Evolutionary conservation across 2,113 vertebrate species (phyloP), one percentile per base, ranked within the genome.

Genomic region (Apistogramma diplotaenia): DNA sequence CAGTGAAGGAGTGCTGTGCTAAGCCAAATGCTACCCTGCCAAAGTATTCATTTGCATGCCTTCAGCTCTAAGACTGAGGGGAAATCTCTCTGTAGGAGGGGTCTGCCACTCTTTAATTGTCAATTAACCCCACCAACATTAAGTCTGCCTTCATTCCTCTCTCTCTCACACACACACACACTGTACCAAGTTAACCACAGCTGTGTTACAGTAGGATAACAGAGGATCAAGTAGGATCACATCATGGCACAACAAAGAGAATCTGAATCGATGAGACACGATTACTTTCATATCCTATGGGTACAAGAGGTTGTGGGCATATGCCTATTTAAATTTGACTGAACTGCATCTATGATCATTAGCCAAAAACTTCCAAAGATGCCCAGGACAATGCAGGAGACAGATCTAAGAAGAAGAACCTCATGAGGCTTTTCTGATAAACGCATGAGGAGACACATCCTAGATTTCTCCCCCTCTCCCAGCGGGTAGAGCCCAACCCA

Each of bases 71-170:
- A 91, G 90, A 92, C 89, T 49, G 78, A 84, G 82, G 90, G 90
- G 89, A 93, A 92, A 94, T 93, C 91, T 90, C 85, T 89, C 82
- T 89, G 88, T 89, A 87, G 91, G 87, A 83, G 82, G 91, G 79
- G 84, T 85, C 73, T 62, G 85, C 89, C 83, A 84, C 91, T 90
- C 88, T 89, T 94, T 94, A 94, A 94, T 95, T 94, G 94, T 93
- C 93, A 92, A 93, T 95, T 94, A 94, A 93, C 88, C 91, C 80
- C 59, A 65, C 73, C 84, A 88, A 81, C 74, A 56, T 81, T 25
- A 40, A 76, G 60, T 78, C 79, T 83, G 81, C 74, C 55, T 60
- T 57, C 13, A 75, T 79, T 76, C 83, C 29, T 1, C 75, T 76
- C 46, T 57, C 25, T 84, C 59, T 76, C 71, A 72, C 7, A n/a